Conservation (phyloP, 2,113 vertebrate genomes). For the Ophthalmolycus amberensis region DNA sequence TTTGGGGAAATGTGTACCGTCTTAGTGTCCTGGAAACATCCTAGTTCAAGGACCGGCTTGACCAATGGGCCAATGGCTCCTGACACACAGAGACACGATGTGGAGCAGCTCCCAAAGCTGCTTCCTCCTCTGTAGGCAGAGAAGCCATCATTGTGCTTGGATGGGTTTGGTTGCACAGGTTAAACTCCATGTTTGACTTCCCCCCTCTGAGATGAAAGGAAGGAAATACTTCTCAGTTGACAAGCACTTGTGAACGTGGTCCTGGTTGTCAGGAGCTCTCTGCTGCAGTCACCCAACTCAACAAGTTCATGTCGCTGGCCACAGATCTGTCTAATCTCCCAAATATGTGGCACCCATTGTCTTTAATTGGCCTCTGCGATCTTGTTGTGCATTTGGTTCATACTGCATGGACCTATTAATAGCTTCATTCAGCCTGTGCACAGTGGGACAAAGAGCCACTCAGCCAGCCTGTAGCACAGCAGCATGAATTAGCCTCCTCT, state of each 20-base stretch:
- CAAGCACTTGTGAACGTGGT: constrained; percentile 50
- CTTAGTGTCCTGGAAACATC: background rate
- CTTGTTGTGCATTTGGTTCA: constrained; percentile 52
- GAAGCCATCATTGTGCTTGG: background rate
- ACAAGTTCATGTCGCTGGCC: constrained; percentile 17
- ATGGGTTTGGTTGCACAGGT: constrained; percentile 1
- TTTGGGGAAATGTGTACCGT: background rate
- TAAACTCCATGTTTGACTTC: constrained; percentile 45
- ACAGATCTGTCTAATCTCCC: constrained; percentile 20
- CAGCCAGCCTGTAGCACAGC: constrained; percentile 34
- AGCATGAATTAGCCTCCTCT: constrained; percentile 50
- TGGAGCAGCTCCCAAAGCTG: background rate
- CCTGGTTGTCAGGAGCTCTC: constrained; percentile 31
- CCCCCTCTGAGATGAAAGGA: constrained; percentile 41
- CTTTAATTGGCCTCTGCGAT: constrained; percentile 58
- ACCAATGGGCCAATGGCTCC: background rate
- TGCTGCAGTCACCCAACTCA: constrained; percentile 5
- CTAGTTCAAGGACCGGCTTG: background rate
- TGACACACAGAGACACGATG: background rate
- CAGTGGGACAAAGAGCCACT: constrained; percentile 63
- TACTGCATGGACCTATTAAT: constrained; percentile 69
- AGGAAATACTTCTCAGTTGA: constrained; percentile 47
- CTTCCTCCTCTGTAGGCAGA: background rate
- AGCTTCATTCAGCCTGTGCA: constrained; percentile 56
- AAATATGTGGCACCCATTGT: constrained; percentile 60